These are phyloP conservation scores for Zhuqinia jingwanae DNA, from an alignment of 2,888 invertebrate genomes.

Conservation along the genomic window DNA sequence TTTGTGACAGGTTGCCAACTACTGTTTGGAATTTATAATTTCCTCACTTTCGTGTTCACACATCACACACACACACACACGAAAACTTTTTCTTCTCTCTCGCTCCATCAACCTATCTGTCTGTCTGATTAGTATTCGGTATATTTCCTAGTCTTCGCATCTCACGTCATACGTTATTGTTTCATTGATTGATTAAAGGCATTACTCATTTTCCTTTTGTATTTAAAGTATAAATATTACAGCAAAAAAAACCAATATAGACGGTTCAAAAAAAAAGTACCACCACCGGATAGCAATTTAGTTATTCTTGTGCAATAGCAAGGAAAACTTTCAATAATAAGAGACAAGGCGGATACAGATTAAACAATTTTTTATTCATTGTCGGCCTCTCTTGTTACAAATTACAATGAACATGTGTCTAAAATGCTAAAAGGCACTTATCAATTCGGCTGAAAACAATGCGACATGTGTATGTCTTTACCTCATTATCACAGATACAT, in stretches of 20 bases:
- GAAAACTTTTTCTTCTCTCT: slow-evolving; percentile 9
- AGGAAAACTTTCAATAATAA: background rate
- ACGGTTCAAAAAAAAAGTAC: background rate
- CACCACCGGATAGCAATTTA: slow-evolving; percentile 3
- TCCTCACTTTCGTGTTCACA: slow-evolving; percentile 54
- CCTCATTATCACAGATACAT: slow-evolving; percentile 38
- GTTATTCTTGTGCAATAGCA: background rate
- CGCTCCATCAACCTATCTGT: background rate
- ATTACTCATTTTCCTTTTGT: slow-evolving; percentile 48
- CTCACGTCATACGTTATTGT: slow-evolving; percentile 42
- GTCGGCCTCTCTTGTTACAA: slow-evolving; percentile 44
- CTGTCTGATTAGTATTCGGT: slow-evolving; percentile 39
- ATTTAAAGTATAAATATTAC: background rate
- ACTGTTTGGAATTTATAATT: slow-evolving; percentile 71
- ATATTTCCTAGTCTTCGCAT: slow-evolving; percentile 40
- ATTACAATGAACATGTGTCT: slow-evolving; percentile 33
- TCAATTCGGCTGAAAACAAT: slow-evolving; percentile 41
- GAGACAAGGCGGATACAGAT: slow-evolving; percentile 30
- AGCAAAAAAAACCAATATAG: background rate
- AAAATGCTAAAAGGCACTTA: slow-evolving; percentile 23
- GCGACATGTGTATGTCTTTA: slow-evolving; percentile 37
- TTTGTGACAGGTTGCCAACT: slow-evolving; percentile 70
- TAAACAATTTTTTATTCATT: slow-evolving; percentile 41
- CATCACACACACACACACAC: background rate
- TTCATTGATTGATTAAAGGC: slow-evolving; percentile 65